Evolutionary conservation across 2,113 vertebrate genomes (phyloP).

Genomic region (Haemorhous mexicanus): DNA sequence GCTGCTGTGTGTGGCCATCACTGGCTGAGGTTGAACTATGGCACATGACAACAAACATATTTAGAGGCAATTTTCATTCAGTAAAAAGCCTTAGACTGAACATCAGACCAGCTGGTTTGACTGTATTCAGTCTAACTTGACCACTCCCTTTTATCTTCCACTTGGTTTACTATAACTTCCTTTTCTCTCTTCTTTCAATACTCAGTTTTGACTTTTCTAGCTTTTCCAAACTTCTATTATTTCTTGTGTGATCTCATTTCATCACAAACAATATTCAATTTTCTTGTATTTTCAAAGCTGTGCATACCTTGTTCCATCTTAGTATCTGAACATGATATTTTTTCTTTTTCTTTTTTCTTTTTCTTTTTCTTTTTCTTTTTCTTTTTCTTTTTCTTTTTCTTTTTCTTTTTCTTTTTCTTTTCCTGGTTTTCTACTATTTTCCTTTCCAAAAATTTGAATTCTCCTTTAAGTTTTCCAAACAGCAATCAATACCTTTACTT

Average conservation of each 20-base stretch:
- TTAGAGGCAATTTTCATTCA: background rate
- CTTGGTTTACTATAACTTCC: background rate
- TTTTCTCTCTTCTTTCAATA: background rate
- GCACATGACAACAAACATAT: background rate
- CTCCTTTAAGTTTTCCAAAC: background rate
- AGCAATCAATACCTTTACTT: background rate
- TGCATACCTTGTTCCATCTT: background rate
- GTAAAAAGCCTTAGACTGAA: background rate
- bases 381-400: too few relatives aligned
- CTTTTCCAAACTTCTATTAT: background rate
- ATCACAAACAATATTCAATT: background rate
- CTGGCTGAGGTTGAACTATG: background rate
- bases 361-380: too few relatives aligned
- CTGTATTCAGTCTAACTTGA: background rate
- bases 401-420: background rate
- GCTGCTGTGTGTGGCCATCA: background rate
- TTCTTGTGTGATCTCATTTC: background rate
- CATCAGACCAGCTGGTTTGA: background rate
- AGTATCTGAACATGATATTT: background rate
- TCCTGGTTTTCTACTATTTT: background rate
- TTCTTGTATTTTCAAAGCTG: background rate
- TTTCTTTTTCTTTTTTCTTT: background rate
- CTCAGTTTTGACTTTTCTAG: background rate
- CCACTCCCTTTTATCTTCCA: background rate
- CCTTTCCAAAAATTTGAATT: background rate